Evolutionary conservation across 2,888 invertebrate genomes (phyloP), one percentile per base, ranked within the genome.

Genomic region (Oxyteleia sp.): DNA sequence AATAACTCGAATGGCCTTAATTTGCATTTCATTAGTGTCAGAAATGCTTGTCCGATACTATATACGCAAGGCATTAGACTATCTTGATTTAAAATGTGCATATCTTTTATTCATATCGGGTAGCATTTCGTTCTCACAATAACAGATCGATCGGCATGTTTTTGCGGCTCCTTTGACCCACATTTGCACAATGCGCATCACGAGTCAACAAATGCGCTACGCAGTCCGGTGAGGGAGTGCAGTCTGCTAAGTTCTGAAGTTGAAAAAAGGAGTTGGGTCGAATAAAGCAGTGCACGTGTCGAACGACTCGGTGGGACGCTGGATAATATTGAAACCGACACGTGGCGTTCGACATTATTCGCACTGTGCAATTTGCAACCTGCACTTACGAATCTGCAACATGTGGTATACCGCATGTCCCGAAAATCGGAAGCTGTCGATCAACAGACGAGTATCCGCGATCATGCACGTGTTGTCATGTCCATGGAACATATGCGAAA

Each of bases 341-440:
- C 85, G 79, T 82, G 82, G 71, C 78, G 61, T 13, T 69, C 80
- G 47, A 29, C 55, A 63, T 69, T 57, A 63, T 66, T 76, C 66
- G 82, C 75, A 82, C 82, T 64, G 59, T 78, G 49, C 76, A 72
- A 85, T 84, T 82, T 72, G 72, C 64, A 64, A 81, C 82, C 72
- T 71, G 75, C 85, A 76, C 84, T 88, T 85, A 81, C 83, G 63
- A 82, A 83, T 80, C 49, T 76, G 68, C 78, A 84, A 85, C 87
- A 88, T 86, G 87, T 87, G 87, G 81, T 26, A 15, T 55, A 55
- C 80, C 85, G 85, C 72, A 83, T 85, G 87, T 69, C 69, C 75
- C 84, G 66, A 84, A 79, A 72, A 53, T 85, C 66, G 69, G 49
- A 71, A 69, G 63, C 61, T 63, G 69, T 71, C 64, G 63, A 64